Percentiles rank a stretch among this genome's conserved stretches.
Evolutionary conservation across 2,888 invertebrate species (phyloP).

Genomic region (Melanophora roralis): DNA sequence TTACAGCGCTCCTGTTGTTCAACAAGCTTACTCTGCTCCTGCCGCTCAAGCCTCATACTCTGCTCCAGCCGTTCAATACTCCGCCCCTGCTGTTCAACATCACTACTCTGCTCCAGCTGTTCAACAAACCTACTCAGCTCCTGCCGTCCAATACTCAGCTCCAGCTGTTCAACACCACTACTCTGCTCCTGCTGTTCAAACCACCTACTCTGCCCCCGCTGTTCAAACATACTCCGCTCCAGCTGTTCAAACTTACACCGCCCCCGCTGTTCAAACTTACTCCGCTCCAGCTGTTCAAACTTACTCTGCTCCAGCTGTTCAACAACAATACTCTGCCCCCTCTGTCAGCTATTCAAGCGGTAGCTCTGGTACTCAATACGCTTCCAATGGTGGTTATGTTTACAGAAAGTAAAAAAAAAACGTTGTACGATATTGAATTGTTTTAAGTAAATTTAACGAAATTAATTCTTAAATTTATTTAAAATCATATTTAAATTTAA

Average conservation of each 20-base stretch:
- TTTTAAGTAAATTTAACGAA: neutral
- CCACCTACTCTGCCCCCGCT: no score
- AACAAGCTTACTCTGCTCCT: slow-evolving; percentile 53
- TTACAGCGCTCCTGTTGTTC: slow-evolving; percentile 61
- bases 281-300: no score
- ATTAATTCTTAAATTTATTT: no score
- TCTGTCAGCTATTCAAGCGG: slow-evolving; percentile 52
- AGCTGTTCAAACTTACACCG: no score
- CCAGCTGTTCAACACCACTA: slow-evolving; percentile 19
- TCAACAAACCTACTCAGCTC: slow-evolving; percentile 20
- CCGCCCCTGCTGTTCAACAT: slow-evolving; percentile 24
- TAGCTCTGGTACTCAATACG: slow-evolving; percentile 72
- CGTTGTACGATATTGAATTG: slow-evolving; percentile 5
- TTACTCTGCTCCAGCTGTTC: slow-evolving; percentile 25
- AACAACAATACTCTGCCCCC: slow-evolving; percentile 13
- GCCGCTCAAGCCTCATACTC: slow-evolving; percentile 51
- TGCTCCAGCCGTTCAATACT: slow-evolving; percentile 52
- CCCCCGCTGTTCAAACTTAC: no score
- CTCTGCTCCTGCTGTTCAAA: no score
- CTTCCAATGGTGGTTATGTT: slow-evolving; percentile 74
- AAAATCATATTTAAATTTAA: no score
- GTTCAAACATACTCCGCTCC: no score
- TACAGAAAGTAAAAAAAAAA: slow-evolving; percentile 73
- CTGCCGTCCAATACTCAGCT: no score
- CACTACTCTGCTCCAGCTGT: slow-evolving; percentile 40